These are phyloP conservation scores for Ips typographus DNA, from an alignment of 1,140 invertebrate species.

Conservation along the genomic window DNA sequence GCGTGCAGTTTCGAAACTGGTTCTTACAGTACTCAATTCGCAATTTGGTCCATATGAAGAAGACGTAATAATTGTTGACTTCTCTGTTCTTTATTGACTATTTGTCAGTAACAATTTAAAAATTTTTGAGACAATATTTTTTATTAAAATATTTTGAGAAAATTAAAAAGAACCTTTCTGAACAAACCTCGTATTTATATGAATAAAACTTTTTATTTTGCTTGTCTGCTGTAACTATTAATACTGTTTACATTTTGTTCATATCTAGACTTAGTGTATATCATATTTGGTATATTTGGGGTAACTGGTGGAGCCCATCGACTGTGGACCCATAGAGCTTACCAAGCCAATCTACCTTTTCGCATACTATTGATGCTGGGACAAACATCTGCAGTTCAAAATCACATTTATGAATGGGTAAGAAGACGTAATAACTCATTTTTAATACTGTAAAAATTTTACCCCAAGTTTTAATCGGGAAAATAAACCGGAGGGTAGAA, in stretches of 20 bases:
- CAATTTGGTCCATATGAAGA: no score
- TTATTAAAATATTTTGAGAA: background rate
- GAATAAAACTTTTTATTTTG: no score
- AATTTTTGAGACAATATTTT: background rate
- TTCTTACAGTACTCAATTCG: no score
- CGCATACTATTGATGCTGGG: conserved; percentile 51
- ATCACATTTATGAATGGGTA: conserved; percentile 64
- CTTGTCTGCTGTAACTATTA: background rate
- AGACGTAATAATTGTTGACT: no score
- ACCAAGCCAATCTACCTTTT: conserved; percentile 75
- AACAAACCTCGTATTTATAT: background rate
- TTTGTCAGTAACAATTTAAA: background rate
- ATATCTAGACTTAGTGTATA: background rate
- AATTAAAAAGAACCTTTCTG: background rate
- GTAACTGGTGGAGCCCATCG: conserved; percentile 83
- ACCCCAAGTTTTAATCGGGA: no score
- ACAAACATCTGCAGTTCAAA: conserved; percentile 71
- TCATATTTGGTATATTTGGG: conserved; percentile 51
- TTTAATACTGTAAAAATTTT: no score
- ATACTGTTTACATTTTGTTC: background rate
- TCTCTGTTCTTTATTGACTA: no score
- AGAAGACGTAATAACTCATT: conserved; percentile 42
- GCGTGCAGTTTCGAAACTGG: no score
- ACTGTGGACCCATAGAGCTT: conserved; percentile 80
- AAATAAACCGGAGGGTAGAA: no score